These are phyloP conservation scores for Apamea crenata DNA, from an alignment of 2,888 invertebrate species.

Conservation along the genomic window DNA sequence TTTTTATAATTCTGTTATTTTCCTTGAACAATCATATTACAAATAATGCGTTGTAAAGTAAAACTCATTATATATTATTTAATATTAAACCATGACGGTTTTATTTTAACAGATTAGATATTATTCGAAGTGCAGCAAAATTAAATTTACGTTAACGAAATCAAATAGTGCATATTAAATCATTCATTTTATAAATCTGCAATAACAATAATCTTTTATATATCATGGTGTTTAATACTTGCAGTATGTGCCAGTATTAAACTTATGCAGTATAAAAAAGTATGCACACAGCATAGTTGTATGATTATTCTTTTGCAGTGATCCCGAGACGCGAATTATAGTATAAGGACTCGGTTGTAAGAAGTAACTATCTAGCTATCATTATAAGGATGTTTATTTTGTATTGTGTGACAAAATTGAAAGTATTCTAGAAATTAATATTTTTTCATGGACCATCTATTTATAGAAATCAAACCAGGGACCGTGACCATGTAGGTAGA, in stretches of 20 bases:
- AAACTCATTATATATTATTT: conserved; percentile 15
- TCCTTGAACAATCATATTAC: conserved; percentile 12
- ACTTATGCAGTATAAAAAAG: no score
- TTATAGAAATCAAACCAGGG: background rate
- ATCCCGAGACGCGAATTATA: background rate
- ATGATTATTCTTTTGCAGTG: background rate
- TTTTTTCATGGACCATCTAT: background rate
- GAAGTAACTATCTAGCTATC: background rate
- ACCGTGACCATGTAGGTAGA: background rate
- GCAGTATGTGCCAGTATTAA: background rate
- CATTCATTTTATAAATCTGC: background rate
- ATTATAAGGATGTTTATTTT: background rate
- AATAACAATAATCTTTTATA: background rate
- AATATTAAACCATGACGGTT: background rate
- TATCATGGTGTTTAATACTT: conserved; percentile 7
- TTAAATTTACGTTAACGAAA: conserved; percentile 1
- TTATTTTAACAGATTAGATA: background rate
- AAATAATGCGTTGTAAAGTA: background rate
- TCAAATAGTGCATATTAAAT: background rate
- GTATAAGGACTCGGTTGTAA: background rate
- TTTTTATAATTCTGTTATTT: background rate
- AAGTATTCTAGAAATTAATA: conserved; percentile 1
- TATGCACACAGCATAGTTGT: background rate
- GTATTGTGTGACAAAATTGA: conserved; percentile 34
- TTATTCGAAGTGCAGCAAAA: conserved; percentile 10